Evolutionary conservation across 2,888 invertebrate genomes (phyloP).

Genomic region (Eupithecia subumbrata): DNA sequence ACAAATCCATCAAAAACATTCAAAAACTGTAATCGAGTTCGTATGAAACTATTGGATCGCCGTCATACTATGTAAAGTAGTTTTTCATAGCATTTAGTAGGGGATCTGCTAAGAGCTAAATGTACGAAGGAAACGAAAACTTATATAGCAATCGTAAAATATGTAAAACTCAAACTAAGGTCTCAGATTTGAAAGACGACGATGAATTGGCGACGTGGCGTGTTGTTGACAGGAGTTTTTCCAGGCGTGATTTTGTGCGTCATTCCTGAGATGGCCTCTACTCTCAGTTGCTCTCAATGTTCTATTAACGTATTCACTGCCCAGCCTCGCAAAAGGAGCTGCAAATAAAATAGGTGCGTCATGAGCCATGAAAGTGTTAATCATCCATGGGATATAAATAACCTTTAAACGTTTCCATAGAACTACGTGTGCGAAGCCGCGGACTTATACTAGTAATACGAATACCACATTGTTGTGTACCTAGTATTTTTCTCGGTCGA

Average conservation of each 20-base stretch:
- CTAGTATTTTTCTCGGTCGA: too few relatives aligned
- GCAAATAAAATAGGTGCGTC: too few relatives aligned
- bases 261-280: neutral
- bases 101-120: neutral
- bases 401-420: too few relatives aligned
- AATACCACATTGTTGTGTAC: too few relatives aligned
- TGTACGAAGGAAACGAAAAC: neutral
- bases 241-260: neutral
- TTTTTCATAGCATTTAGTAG: too few relatives aligned
- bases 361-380: too few relatives aligned
- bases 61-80: too few relatives aligned
- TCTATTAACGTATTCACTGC: too few relatives aligned
- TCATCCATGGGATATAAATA: too few relatives aligned
- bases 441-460: too few relatives aligned
- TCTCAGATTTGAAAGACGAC: neutral
- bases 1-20: neutral
- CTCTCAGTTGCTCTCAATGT: neutral
- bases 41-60: neutral
- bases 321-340: too few relatives aligned
- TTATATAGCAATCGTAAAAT: neutral
- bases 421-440: too few relatives aligned
- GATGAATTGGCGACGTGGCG: neutral
- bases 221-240: neutral
- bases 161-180: neutral
- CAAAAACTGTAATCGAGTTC: neutral